phyloP scores from a whole-genome alignment of 1,140 invertebrate genomes.

The Zaprionus capensis region DNA sequence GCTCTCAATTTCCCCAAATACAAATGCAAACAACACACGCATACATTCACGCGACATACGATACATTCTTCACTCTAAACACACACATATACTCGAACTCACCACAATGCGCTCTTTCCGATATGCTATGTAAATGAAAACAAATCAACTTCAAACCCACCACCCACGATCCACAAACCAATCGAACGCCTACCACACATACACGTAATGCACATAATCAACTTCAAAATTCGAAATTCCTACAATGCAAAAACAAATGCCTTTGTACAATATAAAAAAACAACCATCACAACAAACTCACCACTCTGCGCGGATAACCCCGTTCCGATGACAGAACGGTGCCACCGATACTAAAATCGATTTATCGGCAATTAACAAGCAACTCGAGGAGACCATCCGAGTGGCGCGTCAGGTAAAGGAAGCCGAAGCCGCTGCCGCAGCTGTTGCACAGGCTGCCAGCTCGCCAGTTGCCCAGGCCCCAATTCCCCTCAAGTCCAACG shows the following conservation, averaged over 20 bases:
- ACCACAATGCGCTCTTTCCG: conserved; percentile 4
- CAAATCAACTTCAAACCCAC: background rate
- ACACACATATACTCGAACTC: conserved; percentile 12
- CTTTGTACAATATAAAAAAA: conserved; percentile 36
- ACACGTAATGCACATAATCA: conserved; percentile 60
- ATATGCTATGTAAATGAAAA: conserved; percentile 5
- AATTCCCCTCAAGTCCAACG: conserved; percentile 73
- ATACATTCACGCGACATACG: conserved; percentile 12
- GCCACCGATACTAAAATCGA: conserved; percentile 82
- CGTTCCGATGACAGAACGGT: conserved; percentile 63
- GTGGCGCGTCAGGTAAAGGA: conserved; percentile 83
- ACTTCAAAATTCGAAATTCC: conserved; percentile 70
- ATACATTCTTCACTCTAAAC: conserved; percentile 6
- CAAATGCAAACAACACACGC: conserved; percentile 17
- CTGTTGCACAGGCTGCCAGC: conserved; percentile 50
- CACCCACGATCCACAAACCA: background rate
- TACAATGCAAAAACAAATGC: conserved; percentile 54
- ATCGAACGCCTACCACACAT: conserved; percentile 14
- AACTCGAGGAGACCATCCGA: conserved; percentile 83
- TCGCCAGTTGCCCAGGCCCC: conserved; percentile 61
- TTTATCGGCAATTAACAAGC: conserved; percentile 81
- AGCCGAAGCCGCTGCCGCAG: conserved; percentile 74
- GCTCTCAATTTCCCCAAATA: conserved; percentile 13
- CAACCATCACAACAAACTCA: conserved; percentile 21
- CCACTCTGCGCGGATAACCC: conserved; percentile 21